Evolutionary conservation across 2,113 vertebrate genomes (phyloP).

Genomic region (Phoxinus phoxinus): DNA sequence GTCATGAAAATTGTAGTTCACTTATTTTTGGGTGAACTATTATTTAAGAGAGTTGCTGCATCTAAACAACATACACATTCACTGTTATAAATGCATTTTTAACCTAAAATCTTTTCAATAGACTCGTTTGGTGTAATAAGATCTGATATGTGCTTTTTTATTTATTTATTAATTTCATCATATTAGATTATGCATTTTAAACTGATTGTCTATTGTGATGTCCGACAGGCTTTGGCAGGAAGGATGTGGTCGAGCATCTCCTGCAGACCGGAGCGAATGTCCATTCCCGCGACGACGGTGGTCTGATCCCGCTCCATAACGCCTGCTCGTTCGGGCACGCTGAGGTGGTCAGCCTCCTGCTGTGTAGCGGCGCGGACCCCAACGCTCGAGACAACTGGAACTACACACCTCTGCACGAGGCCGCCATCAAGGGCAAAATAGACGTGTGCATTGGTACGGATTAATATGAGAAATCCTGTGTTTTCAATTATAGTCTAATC

Average conservation of each 20-base stretch:
- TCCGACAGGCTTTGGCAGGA: conserved; percentile 91
- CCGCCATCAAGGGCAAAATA: conserved; percentile 98
- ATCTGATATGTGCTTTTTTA: not conserved
- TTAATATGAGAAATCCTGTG: not conserved
- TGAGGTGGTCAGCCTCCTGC: conserved; percentile 93
- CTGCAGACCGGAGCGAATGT: conserved; percentile 96
- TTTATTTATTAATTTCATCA: not conserved
- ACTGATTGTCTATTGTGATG: not conserved
- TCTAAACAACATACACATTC: not conserved
- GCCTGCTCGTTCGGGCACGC: conserved; percentile 98
- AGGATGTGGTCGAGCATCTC: conserved; percentile 97
- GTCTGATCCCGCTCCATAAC: conserved; percentile 95
- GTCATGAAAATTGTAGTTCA: not conserved
- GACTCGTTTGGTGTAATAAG: not conserved
- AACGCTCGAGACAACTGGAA: conserved; percentile 99
- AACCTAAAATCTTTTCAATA: too few relatives aligned
- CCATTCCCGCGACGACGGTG: conserved; percentile 93
- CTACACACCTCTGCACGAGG: conserved; percentile 97
- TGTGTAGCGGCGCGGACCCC: conserved; percentile 96
- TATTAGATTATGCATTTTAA: not conserved
- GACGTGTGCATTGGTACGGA: conserved; percentile 96
- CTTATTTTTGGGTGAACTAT: not conserved
- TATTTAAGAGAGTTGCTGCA: not conserved
- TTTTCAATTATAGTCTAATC: not conserved
- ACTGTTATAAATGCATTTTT: not conserved